Base-by-base conservation (phyloP, 2,113 vertebrate genomes). In the Hippolais icterina region DNA sequence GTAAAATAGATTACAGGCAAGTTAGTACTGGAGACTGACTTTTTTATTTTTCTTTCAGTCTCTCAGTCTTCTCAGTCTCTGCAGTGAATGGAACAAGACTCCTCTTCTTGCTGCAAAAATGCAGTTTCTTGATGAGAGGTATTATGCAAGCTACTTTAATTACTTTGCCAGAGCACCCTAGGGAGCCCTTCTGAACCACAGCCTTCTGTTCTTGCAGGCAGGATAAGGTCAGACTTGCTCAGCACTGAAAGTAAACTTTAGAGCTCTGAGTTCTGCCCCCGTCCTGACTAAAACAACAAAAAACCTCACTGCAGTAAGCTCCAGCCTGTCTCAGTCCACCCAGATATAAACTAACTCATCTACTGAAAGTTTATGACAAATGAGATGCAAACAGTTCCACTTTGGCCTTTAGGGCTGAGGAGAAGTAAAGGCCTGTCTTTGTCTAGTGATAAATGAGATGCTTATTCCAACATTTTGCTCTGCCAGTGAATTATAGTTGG, bases 401-500 rank as follows among this genome's bases (percentile, higher is more conserved):
- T 64, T 88, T 87, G 92, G 86, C 80, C 74, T 96, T 95, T 83
- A 87, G 76, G 91, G 33, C 22, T 47, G 56, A 91, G 87, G 59
- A 93, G 50, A 93, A 94, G 83, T 93, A 87, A 96, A 96, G 68
- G 57, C 80, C 63, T 93, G 93, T 88, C 91, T 96, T 93, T 97
- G 90, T 92, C 68, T 81, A 42, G 83, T 94, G 95, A 97, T 94
- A 96, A 96, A 97, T 91, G 86, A 78, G 79, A 94, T 83, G 74
- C 61, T 96, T 86, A 96, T 92, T 97, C 96, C 93, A 96, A 96
- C 71, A 71, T 80, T 94, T 95, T 93, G 10, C 86, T 90, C 74
- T 89, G 93, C 88, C 91, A 95, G 85, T 94, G 93, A 96, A 87
- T 96, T 95, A 96, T 92, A 83, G 87, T 61, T 91, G 86, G 95